These are phyloP conservation scores for Otocyon megalotis DNA, from an alignment of 2,113 vertebrate genomes.

Conservation along the genomic window DNA sequence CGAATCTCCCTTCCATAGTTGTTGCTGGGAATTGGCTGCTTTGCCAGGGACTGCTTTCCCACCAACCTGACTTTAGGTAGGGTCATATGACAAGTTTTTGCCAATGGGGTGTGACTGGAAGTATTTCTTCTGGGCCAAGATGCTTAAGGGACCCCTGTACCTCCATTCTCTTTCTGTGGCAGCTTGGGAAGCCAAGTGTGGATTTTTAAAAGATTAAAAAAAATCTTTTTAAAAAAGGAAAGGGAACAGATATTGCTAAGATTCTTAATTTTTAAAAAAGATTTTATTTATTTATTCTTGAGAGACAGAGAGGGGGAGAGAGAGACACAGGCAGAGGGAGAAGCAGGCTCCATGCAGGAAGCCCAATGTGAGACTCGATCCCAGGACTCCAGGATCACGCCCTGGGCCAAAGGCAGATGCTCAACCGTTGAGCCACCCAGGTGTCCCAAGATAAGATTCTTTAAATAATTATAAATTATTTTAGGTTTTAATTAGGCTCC, in stretches of 20 bases:
- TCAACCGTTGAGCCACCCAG: too few species aligned
- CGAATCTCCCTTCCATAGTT: neutral
- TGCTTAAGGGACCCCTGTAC: neutral
- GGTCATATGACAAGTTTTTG: neutral
- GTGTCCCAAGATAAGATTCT: neutral
- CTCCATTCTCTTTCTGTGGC: constrained; percentile 9
- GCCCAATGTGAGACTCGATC: too few species aligned
- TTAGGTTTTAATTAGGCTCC: constrained; percentile 46
- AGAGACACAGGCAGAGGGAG: too few species aligned
- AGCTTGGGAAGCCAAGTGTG: constrained; percentile 19
- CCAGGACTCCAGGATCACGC: too few species aligned
- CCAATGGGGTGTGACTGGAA: neutral
- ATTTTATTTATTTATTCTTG: too few species aligned
- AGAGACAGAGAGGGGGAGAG: too few species aligned
- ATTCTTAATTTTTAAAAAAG: too few species aligned
- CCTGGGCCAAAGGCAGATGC: too few species aligned
- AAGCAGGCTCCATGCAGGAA: too few species aligned
- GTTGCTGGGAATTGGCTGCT: neutral
- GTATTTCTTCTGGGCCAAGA: constrained; percentile 43
- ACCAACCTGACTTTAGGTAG: neutral
- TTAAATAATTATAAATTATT: constrained; percentile 21
- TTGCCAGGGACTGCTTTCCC: neutral
- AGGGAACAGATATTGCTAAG: too few species aligned
- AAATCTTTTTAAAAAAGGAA: too few species aligned
- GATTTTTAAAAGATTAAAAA: too few species aligned